Base-by-base conservation (phyloP, 2,888 invertebrate genomes). In the Isoperla grammatica region DNA sequence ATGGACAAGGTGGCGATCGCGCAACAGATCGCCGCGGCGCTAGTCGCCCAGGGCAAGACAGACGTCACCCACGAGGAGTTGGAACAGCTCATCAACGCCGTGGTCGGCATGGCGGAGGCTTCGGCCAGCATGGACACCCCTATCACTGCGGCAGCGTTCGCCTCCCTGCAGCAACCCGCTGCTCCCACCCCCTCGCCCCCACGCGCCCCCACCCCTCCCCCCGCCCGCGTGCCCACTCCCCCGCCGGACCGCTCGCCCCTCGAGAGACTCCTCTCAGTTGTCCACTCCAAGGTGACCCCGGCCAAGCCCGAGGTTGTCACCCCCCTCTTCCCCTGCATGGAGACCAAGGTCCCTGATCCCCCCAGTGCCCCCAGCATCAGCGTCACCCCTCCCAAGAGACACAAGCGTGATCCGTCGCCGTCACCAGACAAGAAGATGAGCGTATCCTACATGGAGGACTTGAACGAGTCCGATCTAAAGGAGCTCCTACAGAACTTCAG, bases 1-100 rank as follows among this genome's bases (percentile, higher is more conserved):
- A 85, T 89, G 60, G 90, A 91, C 70, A 87, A 89, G 67, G 84
- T 85, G 23, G 83, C 88, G 56, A 87, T 92, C 65, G 89, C 91
- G 1, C 83, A 85, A 67, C 89, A 90, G 72, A 85, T 92, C 73
- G 90, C 92, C 0, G 85, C 84, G 23, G 88, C 88, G 1, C 76
- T 93, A 42, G 78, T 90, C 9, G 82, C 85, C 15, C 88, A 90
- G 73, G 91, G 91, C 48, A 85, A 87, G 71, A 87, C 88, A 0
- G 87, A 91, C 73, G 86, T 92, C 5, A 85, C 88, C 3, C 85
- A 88, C 56, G 85, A 82, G 55, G 90, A 92, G 69, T 76, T 92
- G 63, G 88, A 90, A 67, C 85, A 86, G 64, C 77, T 92, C 0
- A 86, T 91, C 29, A 88, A 89, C 67, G 85, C 90, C 12, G 90